Base-by-base conservation (phyloP, 2,888 invertebrate genomes). In the Yponomeuta malinellus region DNA sequence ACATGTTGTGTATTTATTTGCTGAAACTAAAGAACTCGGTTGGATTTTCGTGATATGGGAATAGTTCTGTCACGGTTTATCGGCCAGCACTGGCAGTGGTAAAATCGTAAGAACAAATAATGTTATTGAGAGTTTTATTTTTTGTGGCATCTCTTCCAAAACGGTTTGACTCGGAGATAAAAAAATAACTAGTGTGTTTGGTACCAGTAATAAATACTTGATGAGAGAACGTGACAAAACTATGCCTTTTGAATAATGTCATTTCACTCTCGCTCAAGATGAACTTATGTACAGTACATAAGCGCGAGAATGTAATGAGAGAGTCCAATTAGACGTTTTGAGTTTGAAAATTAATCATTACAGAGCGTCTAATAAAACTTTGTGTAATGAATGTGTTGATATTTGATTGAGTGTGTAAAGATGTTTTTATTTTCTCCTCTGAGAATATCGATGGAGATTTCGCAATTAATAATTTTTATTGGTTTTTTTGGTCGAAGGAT, bases 191-290 rank as follows among this genome's bases (percentile, higher is more conserved):
- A 37, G 4, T 37, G 37, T 37, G 5, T 37, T 37, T 5, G 37
- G 37, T 37, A 37, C 2, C 5, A 37, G 37, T 52, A 12, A 52
- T 52, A 52, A 52, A 59, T 59, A 5, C 12, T 59, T 71, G 70
- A 48, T 66, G 65, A 68, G n/a, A 43, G 71, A 71, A 67, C 70
- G 66, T 70, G 70, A 71, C 71, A 52, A 6, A 73, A 65, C 31
- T 31, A 33, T 2, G 33, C 65, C 65, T 29, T 31, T 23, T 12
- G 33, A 33, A 15, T 59, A 59, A 33, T 68, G 29, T 15, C 43
- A 48, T 68, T 23, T 68, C 48, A n/a, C 37, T 48, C 68, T 68
- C n/a, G 48, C 68, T n/a, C 43, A 6, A 59, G 52, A 12, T 68
- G 48, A 43, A 9, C 12, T 48, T 10, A 43, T 15, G 12, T 68